Conservation (phyloP, 2,888 invertebrate genomes). For the Melanostoma mellinum region DNA sequence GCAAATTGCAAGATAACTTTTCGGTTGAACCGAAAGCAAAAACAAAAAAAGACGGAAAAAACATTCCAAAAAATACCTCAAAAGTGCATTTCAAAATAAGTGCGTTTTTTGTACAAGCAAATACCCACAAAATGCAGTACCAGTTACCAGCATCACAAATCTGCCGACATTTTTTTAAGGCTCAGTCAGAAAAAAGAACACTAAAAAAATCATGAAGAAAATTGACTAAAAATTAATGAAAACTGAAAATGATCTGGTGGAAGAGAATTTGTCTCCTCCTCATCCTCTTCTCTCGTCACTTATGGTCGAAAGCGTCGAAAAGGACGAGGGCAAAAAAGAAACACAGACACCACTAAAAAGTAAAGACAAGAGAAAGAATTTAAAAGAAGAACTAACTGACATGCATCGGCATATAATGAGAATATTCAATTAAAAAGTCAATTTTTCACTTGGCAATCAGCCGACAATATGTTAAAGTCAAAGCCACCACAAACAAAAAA, state of each 20-base stretch:
- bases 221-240: slow-evolving; percentile 59
- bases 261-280: slow-evolving; percentile 35
- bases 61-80: slow-evolving; percentile 26
- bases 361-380: slow-evolving; percentile 20
- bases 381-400: slow-evolving; percentile 42
- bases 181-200: background rate
- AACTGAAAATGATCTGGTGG: slow-evolving; percentile 59
- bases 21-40: background rate
- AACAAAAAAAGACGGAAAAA: slow-evolving; percentile 6
- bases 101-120: background rate
- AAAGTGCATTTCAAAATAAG: slow-evolving; percentile 35
- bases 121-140: slow-evolving; percentile 14
- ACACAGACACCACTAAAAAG: slow-evolving; percentile 6
- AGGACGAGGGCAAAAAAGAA: background rate
- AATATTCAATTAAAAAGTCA: slow-evolving; percentile 73
- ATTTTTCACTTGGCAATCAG: slow-evolving; percentile 72
- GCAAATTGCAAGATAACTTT: slow-evolving; percentile 44
- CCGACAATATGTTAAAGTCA: slow-evolving; percentile 68
- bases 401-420: slow-evolving; percentile 63
- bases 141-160: slow-evolving; percentile 7
- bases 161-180: background rate
- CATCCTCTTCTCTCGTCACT: slow-evolving; percentile 1
- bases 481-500: slow-evolving; percentile 48
- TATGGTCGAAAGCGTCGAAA: too few species aligned
- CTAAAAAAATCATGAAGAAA: slow-evolving; percentile 24